A percentile compares a stretch with the other conserved stretches of the same genome.
Conservation (phyloP, 2,797 vertebrate genomes). For the Anolis apletophallus region DNA sequence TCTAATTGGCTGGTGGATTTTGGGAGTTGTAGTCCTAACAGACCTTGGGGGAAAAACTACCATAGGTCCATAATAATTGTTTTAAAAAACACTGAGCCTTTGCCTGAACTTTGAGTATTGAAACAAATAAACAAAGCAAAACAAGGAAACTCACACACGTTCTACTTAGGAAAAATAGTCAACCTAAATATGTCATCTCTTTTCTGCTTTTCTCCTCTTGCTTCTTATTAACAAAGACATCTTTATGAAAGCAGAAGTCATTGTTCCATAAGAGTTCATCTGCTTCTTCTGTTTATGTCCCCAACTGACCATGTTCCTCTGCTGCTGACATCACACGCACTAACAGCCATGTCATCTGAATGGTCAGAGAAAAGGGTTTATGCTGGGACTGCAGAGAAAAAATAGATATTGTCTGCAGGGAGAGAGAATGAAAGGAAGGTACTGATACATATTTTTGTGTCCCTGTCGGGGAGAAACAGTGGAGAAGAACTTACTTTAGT, state of each 20-base stretch:
- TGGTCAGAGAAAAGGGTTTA: conserved; percentile 1
- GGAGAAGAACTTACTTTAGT: fast-evolving
- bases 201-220: conserved; percentile 37
- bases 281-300: conserved; percentile 47
- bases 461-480: neutral
- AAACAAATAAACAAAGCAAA: neutral
- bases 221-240: conserved; percentile 44
- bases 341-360: conserved; percentile 6
- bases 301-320: conserved; percentile 24
- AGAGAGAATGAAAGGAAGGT: neutral
- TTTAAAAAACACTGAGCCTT: conserved; percentile 5
- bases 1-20: neutral
- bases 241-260: conserved; percentile 34
- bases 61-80: neutral
- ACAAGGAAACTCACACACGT: neutral
- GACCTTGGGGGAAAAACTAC: neutral
- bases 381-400: neutral
- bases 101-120: conserved; percentile 40
- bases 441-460: neutral
- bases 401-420: fast-evolving
- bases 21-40: neutral
- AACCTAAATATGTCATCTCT: conserved; percentile 61
- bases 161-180: conserved; percentile 44
- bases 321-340: conserved; percentile 27
- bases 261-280: conserved; percentile 49